Conservation (phyloP, 2,888 invertebrate genomes). For the Apamea sordens region DNA sequence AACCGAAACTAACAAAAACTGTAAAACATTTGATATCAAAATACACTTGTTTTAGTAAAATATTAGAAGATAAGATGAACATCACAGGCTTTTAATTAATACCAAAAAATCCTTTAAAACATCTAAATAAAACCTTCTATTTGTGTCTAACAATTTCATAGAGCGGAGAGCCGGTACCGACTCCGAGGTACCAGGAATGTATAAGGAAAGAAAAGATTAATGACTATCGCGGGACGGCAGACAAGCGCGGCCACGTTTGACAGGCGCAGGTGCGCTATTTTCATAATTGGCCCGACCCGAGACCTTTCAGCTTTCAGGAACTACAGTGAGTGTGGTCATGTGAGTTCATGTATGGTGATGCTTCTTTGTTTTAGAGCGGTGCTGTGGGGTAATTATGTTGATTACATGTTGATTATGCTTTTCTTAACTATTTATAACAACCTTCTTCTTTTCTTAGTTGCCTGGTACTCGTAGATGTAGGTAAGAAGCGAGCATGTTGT, state of each 20-base stretch:
- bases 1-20: neutral
- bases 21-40: neutral
- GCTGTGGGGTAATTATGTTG: constrained; percentile 9
- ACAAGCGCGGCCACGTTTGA: constrained; percentile 89
- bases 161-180: constrained; percentile 67
- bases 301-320: constrained; percentile 86
- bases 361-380: constrained; percentile 43
- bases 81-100: no score
- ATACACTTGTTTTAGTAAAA: neutral
- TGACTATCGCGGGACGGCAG: constrained; percentile 81
- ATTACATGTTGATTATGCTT: neutral
- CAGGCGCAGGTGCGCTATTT: constrained; percentile 90
- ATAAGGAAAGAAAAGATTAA: constrained; percentile 89
- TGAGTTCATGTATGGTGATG: constrained; percentile 49
- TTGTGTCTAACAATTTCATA: constrained; percentile 72
- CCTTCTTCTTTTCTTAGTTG: neutral
- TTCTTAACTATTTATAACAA: neutral
- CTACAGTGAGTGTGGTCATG: constrained; percentile 72
- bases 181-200: constrained; percentile 83
- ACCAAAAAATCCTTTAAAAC: constrained; percentile 61
- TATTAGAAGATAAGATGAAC: no score
- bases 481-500: neutral
- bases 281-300: constrained; percentile 89
- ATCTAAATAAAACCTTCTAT: constrained; percentile 68
- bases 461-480: neutral